Conservation (phyloP, 2,797 vertebrate species). For the Iguana delicatissima region DNA sequence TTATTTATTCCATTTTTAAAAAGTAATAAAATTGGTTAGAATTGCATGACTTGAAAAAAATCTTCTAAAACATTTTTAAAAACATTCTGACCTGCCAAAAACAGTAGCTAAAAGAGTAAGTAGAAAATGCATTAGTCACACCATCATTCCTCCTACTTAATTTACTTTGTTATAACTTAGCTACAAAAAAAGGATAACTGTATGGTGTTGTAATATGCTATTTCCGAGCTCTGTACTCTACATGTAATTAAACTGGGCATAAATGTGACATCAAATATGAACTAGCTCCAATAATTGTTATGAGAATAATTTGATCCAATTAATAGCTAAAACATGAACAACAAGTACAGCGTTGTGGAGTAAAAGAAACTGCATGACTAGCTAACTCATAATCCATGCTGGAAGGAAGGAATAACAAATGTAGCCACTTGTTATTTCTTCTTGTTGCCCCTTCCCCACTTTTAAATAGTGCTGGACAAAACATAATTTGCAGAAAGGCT, state of each 20-base stretch:
- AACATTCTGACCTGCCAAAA: no score
- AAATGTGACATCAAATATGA: slow-evolving; percentile 31
- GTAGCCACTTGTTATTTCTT: neutral
- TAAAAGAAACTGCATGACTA: slow-evolving; percentile 1
- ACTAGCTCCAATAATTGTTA: slow-evolving; percentile 19
- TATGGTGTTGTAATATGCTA: no score
- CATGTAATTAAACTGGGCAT: slow-evolving; percentile 19
- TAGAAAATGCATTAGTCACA: no score
- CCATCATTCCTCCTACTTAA: no score
- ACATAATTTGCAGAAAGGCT: neutral
- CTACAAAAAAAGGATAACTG: no score
- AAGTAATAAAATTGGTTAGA: no score
- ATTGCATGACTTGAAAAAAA: no score
- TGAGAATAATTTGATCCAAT: slow-evolving; percentile 17
- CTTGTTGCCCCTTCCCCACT: neutral
- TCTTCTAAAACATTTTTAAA: no score
- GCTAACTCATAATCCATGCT: slow-evolving; percentile 9
- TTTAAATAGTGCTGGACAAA: neutral
- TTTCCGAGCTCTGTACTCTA: neutral
- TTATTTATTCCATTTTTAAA: no score
- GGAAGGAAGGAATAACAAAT: slow-evolving; percentile 20
- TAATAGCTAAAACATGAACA: slow-evolving; percentile 24
- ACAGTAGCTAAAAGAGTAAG: no score
- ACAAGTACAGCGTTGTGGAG: neutral
- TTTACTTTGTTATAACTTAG: no score